These are phyloP conservation scores for Coenonympha glycerion DNA, from an alignment of 2,888 invertebrate genomes.

Conservation along the genomic window DNA sequence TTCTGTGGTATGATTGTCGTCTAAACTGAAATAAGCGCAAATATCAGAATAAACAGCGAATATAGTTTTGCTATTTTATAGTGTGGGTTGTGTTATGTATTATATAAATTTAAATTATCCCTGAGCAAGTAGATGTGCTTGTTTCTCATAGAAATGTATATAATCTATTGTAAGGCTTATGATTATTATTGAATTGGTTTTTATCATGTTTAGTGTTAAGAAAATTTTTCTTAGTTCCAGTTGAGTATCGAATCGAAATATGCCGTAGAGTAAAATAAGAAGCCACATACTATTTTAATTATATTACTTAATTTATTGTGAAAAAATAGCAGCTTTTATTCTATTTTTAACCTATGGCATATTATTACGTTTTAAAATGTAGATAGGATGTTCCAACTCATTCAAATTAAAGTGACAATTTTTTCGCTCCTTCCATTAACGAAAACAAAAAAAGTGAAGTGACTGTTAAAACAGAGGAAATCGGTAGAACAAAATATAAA, in stretches of 20 bases:
- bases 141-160: slow-evolving; percentile 65
- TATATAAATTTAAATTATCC: slow-evolving; percentile 61
- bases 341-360: background rate
- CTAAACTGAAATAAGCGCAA: no score
- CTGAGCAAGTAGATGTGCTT: slow-evolving; percentile 64
- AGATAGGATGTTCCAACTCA: slow-evolving; percentile 28
- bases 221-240: slow-evolving; percentile 25
- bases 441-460: slow-evolving; percentile 13
- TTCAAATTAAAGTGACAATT: slow-evolving; percentile 15
- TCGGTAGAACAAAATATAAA: slow-evolving; percentile 35
- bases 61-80: slow-evolving; percentile 63
- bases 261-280: background rate
- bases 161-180: slow-evolving; percentile 58
- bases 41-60: slow-evolving; percentile 38
- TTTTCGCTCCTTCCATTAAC: slow-evolving; percentile 13
- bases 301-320: no score
- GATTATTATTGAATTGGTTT: slow-evolving; percentile 39
- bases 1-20: no score
- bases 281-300: no score
- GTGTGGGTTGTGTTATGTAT: slow-evolving; percentile 75
- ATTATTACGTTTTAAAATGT: slow-evolving; percentile 15
- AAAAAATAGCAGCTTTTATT: background rate
- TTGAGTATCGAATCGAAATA: slow-evolving; percentile 13
- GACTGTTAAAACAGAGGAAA: slow-evolving; percentile 11
- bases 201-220: slow-evolving; percentile 26